Percentiles rank a stretch among this genome's conserved stretches.
Conservation (phyloP, 2,888 invertebrate genomes). For the Atethmia centrago region DNA sequence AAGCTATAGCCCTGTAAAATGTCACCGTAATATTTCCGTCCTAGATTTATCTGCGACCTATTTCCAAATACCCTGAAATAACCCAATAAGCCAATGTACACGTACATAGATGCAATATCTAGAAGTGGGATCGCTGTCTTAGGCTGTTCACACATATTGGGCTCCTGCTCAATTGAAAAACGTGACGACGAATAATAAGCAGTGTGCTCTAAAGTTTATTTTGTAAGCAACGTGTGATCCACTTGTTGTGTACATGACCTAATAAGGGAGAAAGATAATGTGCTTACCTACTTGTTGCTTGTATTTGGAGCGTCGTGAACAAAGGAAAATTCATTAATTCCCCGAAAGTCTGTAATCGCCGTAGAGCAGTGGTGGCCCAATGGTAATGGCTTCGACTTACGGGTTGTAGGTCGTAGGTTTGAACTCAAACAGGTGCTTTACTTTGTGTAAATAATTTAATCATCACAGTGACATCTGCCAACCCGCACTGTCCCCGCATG, state of each 20-base stretch:
- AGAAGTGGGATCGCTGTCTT: conserved; percentile 30
- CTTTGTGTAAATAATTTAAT: too few relatives aligned
- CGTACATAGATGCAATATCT: conserved; percentile 19
- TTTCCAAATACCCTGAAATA: conserved; percentile 7
- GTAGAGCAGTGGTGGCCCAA: neutral
- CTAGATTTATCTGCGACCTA: neutral
- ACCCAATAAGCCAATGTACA: conserved; percentile 12
- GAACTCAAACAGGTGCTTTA: too few relatives aligned
- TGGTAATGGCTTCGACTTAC: too few relatives aligned
- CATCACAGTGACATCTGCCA: too few relatives aligned
- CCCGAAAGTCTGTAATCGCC: neutral
- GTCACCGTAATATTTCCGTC: neutral
- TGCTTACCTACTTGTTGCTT: conserved; percentile 44
- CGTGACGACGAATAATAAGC: conserved; percentile 59
- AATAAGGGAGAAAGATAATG: conserved; percentile 29
- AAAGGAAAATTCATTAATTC: neutral
- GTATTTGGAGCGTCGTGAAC: neutral
- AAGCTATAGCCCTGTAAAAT: neutral
- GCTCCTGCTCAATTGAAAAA: conserved; percentile 56
- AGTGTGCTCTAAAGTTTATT: conserved; percentile 55
- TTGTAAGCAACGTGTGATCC: conserved; percentile 53
- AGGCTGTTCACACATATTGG: conserved; percentile 43
- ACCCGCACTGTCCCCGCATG: too few relatives aligned
- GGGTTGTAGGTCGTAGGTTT: too few relatives aligned
- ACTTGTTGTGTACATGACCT: conserved; percentile 49